Evolutionary conservation across 1,140 invertebrate genomes (phyloP).

Genomic region (Drosophila murphyi): DNA sequence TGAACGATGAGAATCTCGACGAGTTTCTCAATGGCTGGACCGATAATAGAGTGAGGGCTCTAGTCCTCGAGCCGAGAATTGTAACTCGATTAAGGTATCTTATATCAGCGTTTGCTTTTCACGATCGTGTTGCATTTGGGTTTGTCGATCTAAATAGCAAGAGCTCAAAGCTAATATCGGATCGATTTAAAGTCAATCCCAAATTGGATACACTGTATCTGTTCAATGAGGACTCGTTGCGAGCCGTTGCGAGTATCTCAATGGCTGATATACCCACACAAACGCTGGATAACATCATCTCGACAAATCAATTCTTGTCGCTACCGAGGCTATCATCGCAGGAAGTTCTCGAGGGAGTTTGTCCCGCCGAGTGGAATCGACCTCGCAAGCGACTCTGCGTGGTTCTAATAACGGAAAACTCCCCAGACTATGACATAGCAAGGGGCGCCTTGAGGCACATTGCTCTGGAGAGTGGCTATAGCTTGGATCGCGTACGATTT

Average conservation of each 20-base stretch:
- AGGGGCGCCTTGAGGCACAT: conserved; percentile 88
- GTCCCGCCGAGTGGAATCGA: conserved; percentile 93
- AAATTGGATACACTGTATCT: conserved; percentile 94
- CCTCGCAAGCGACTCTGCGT: conserved; percentile 94
- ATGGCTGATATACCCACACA: conserved; percentile 94
- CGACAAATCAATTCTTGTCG: conserved; percentile 94
- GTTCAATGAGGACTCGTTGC: conserved; percentile 94
- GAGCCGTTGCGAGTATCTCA: conserved; percentile 93
- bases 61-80: conserved; percentile 93
- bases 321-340: conserved; percentile 96
- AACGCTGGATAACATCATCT: conserved; percentile 94
- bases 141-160: conserved; percentile 87
- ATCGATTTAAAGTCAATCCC: conserved; percentile 90
- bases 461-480: conserved; percentile 87
- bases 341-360: conserved; percentile 88
- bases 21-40: conserved; percentile 94
- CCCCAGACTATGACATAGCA: conserved; percentile 86
- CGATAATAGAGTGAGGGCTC: conserved; percentile 95
- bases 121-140: conserved; percentile 94
- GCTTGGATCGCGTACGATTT: conserved; percentile 91
- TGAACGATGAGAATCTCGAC: conserved; percentile 91
- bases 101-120: conserved; percentile 93
- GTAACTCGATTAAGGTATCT: conserved; percentile 93
- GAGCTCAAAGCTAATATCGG: conserved; percentile 87
- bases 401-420: conserved; percentile 92